phyloP scores from a whole-genome alignment of 2,797 vertebrate genomes.

The Pygocentrus nattereri region DNA sequence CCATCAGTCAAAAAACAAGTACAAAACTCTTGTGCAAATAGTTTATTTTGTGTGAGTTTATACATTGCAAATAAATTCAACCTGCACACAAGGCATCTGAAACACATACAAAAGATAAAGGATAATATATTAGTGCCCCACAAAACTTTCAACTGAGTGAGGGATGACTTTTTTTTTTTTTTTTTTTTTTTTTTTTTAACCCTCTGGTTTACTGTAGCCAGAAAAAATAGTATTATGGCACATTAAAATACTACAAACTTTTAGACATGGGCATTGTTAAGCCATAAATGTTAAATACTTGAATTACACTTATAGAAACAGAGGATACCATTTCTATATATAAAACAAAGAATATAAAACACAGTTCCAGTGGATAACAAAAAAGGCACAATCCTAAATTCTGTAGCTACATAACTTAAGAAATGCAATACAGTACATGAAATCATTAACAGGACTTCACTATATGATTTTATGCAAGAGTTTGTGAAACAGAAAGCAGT shows the following conservation, averaged over 20 bases:
- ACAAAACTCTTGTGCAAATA: neutral
- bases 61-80: constrained; percentile 19
- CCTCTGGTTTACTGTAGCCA: neutral
- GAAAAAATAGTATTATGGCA: constrained; percentile 26
- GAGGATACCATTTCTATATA: neutral
- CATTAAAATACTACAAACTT: neutral
- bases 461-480: neutral
- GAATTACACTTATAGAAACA: neutral
- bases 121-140: neutral
- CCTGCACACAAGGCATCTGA: constrained; percentile 3
- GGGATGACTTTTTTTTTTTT: neutral
- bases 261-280: neutral
- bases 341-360: constrained; percentile 19
- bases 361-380: neutral
- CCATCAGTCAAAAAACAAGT: neutral
- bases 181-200: no score
- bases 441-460: neutral
- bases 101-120: constrained; percentile 23
- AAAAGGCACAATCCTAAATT: neutral
- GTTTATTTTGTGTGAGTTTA: constrained; percentile 42
- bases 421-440: neutral
- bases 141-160: constrained; percentile 14
- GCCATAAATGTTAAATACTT: neutral
- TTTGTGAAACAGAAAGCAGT: neutral
- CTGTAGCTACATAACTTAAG: constrained; percentile 6